Evolutionary conservation across 2,888 invertebrate genomes (phyloP).

Genomic region (Mythimna vitellina): DNA sequence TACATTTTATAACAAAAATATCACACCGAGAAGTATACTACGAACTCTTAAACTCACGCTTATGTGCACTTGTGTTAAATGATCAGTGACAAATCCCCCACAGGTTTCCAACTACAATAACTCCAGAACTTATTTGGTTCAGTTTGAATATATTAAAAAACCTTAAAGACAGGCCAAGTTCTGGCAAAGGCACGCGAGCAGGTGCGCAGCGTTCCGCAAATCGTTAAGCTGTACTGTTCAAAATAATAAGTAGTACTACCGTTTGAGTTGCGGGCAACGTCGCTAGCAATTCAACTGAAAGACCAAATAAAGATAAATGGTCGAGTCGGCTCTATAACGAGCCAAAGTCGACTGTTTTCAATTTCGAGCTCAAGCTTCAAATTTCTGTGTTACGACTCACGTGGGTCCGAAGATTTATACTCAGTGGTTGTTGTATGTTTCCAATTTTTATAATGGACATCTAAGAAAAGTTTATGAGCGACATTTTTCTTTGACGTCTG

Average conservation of each 20-base stretch:
- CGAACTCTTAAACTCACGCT: neutral
- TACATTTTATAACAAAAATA: neutral
- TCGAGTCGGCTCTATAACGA: conserved; percentile 86
- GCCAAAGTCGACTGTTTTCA: conserved; percentile 88
- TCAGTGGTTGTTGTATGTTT: conserved; percentile 36
- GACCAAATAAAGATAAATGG: conserved; percentile 90
- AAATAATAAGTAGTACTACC: conserved; percentile 89
- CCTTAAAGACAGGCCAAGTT: conserved; percentile 45
- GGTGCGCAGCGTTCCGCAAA: conserved; percentile 83
- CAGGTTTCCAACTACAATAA: conserved; percentile 32
- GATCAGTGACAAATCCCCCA: conserved; percentile 25
- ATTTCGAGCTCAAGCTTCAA: conserved; percentile 82
- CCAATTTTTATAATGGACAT: conserved; percentile 60
- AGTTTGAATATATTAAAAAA: conserved; percentile 46
- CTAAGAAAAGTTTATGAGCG: conserved; percentile 42
- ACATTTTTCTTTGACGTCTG: conserved; percentile 36
- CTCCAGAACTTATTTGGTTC: conserved; percentile 30
- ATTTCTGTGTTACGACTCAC: conserved; percentile 68
- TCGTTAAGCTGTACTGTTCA: conserved; percentile 87
- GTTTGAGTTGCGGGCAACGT: conserved; percentile 88
- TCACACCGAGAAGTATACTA: neutral
- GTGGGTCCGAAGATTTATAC: conserved; percentile 48
- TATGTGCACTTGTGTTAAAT: conserved; percentile 16
- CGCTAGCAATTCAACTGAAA: conserved; percentile 88
- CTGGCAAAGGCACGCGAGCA: conserved; percentile 67